Evolutionary conservation across 2,797 vertebrate species (phyloP).

Genomic region (Tympanoctomys barrerae): DNA sequence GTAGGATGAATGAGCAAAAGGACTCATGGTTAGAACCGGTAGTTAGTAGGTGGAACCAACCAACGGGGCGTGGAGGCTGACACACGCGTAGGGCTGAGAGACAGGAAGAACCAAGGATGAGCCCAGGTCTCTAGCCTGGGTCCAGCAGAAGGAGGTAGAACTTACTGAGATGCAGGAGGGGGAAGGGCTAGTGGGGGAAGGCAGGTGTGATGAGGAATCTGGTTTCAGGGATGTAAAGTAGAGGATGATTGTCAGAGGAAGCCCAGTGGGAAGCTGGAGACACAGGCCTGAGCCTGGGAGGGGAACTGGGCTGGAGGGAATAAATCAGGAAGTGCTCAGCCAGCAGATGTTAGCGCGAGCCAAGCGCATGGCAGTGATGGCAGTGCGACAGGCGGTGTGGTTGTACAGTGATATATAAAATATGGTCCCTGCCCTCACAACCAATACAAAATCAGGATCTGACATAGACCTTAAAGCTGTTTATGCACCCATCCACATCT

Average conservation of each 20-base stretch:
- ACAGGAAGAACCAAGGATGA: background rate
- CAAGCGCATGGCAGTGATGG: rapidly evolving
- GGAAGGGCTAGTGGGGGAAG: background rate
- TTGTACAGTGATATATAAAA: conserved; percentile 32
- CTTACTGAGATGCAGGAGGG: rapidly evolving
- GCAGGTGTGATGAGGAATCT: rapidly evolving
- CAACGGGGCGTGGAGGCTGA: background rate
- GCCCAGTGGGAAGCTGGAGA: background rate
- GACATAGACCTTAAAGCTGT: conserved; percentile 75
- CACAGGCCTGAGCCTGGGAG: background rate
- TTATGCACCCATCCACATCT: conserved; percentile 56
- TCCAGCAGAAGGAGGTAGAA: background rate
- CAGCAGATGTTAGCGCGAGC: background rate
- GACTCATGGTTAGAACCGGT: background rate
- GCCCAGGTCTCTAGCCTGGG: background rate
- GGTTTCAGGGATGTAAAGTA: background rate
- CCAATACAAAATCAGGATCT: conserved; percentile 63
- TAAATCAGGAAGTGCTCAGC: background rate
- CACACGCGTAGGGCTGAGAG: background rate
- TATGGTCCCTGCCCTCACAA: conserved; percentile 62
- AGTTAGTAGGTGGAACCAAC: background rate
- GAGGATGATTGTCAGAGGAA: background rate
- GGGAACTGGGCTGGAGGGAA: background rate
- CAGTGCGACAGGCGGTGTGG: background rate
- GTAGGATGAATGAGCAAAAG: background rate